Conservation (phyloP, 2,888 invertebrate species). For the Serrognathus titanus region DNA sequence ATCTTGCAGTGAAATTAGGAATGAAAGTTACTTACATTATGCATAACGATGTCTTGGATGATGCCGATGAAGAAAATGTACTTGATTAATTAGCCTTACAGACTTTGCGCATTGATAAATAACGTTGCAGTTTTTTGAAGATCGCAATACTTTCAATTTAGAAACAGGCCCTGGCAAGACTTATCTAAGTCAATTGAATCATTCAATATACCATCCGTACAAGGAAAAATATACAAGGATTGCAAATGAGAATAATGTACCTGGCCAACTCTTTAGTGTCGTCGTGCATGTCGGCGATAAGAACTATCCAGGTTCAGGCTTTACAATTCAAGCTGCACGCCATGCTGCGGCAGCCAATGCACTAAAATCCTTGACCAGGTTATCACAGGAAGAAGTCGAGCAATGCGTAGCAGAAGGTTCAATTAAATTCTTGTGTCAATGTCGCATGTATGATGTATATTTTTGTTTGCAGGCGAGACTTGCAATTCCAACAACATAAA, state of each 20-base stretch:
- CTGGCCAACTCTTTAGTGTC: conserved; percentile 37
- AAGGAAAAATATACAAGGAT: conserved; percentile 18
- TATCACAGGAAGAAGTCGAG: conserved; percentile 29
- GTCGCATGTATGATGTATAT: background rate
- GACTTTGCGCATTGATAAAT: no score
- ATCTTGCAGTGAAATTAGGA: conserved; percentile 38
- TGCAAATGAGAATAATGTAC: conserved; percentile 30
- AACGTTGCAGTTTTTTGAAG: no score
- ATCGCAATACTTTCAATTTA: no score
- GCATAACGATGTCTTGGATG: conserved; percentile 9
- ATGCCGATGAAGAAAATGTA: background rate
- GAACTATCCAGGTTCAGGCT: conserved; percentile 35
- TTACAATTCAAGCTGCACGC: conserved; percentile 38
- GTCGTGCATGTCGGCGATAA: conserved; percentile 35
- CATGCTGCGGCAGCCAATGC: conserved; percentile 43
- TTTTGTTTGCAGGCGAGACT: conserved; percentile 27
- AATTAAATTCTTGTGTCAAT: background rate
- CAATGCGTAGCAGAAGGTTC: conserved; percentile 34
- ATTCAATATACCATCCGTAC: conserved; percentile 27
- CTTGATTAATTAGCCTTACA: no score
- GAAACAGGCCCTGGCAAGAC: conserved; percentile 30
- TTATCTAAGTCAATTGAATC: conserved; percentile 35
- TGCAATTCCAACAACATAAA: conserved; percentile 35
- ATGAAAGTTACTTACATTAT: conserved; percentile 34
- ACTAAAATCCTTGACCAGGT: conserved; percentile 31